Conservation (phyloP, 2,113 vertebrate species). For the Lates calcarifer region DNA sequence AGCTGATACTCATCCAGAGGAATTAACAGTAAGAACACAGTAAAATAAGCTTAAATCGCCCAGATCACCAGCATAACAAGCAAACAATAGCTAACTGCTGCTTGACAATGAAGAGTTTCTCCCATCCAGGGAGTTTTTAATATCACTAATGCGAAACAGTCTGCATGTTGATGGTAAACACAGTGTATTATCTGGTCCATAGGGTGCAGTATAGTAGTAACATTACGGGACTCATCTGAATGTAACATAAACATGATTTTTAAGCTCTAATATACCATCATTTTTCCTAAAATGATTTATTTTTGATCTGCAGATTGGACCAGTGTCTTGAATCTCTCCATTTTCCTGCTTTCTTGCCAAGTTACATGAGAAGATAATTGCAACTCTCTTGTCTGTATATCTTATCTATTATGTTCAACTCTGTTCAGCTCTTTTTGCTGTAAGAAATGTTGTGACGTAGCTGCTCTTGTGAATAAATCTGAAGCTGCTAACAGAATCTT, state of each 20-base stretch:
- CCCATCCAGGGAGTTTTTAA: background rate
- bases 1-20: conserved; percentile 43
- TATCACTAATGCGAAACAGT: background rate
- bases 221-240: background rate
- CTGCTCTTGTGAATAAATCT: background rate
- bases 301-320: background rate
- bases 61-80: conserved; percentile 26
- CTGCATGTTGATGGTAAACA: background rate
- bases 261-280: background rate
- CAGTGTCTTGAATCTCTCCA: background rate
- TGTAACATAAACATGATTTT: background rate
- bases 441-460: background rate
- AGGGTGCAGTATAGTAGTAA: background rate
- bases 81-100: background rate
- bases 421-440: background rate
- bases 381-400: background rate
- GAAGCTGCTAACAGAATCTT: too few species aligned
- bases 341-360: background rate
- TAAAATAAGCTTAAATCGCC: conserved; percentile 26
- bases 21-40: conserved; percentile 29
- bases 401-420: too few species aligned
- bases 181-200: background rate
- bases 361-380: background rate
- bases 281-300: background rate
- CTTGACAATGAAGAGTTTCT: background rate